phyloP scores from a whole-genome alignment of 2,888 invertebrate species.

The Xiphydria camelus region DNA sequence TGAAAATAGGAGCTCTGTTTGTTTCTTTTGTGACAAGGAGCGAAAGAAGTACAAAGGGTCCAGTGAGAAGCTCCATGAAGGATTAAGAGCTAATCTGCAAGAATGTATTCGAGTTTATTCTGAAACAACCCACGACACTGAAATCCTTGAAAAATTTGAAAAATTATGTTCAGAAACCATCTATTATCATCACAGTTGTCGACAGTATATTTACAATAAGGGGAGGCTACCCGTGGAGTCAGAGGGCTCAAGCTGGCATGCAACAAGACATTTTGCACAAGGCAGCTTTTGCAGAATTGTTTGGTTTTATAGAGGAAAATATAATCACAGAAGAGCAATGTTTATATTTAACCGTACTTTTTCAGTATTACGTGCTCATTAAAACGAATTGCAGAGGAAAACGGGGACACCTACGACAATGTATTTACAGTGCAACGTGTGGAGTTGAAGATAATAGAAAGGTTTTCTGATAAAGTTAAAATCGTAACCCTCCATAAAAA shows the following conservation, averaged over 20 bases:
- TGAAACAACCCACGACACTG: too few species aligned
- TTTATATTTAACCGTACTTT: too few species aligned
- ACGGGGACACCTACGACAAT: too few species aligned
- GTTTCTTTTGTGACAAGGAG: slow-evolving; percentile 17
- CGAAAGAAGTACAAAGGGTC: slow-evolving; percentile 17
- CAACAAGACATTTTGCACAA: slow-evolving; percentile 11
- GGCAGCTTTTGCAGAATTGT: slow-evolving; percentile 11
- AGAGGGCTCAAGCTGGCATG: slow-evolving; percentile 14
- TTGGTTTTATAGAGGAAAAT: slow-evolving; percentile 12
- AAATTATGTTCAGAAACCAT: slow-evolving; percentile 8
- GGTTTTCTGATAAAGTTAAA: slow-evolving; percentile 9
- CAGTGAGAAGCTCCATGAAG: too few species aligned
- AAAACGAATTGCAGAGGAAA: slow-evolving; percentile 8
- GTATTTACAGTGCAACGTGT: too few species aligned
- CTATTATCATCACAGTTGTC: slow-evolving; percentile 14
- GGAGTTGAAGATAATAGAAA: too few species aligned
- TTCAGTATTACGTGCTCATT: too few species aligned
- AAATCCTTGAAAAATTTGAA: slow-evolving; percentile 8
- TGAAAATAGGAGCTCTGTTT: too few species aligned
- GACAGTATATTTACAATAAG: slow-evolving; percentile 10
- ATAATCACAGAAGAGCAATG: slow-evolving; percentile 8
- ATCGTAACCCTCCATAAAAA: slow-evolving; percentile 7
- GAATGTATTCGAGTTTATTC: too few species aligned
- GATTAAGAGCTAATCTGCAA: too few species aligned
- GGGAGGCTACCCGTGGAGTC: slow-evolving; percentile 3